Evolutionary conservation across 2,113 vertebrate genomes (phyloP).

Genomic region (Tachuris rubrigastra): DNA sequence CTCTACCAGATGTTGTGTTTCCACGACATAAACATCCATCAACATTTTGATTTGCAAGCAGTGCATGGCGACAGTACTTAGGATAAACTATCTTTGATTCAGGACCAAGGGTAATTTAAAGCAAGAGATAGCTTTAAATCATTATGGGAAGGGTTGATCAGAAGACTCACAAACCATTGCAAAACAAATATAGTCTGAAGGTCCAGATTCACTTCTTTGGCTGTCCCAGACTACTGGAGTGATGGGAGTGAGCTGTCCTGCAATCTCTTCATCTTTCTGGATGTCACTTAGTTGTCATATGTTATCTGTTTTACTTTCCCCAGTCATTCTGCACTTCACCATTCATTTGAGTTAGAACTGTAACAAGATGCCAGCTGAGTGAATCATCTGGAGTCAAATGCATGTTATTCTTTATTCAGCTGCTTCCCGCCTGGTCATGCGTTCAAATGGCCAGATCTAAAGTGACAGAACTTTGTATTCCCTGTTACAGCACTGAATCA

Average conservation of each 20-base stretch:
- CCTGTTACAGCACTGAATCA: background rate
- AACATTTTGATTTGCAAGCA: background rate
- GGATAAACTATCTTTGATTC: background rate
- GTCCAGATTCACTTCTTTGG: background rate
- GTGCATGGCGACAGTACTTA: background rate
- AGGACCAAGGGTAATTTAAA: background rate
- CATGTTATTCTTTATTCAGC: constrained; percentile 8
- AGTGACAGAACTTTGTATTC: constrained; percentile 21
- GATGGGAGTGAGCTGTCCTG: background rate
- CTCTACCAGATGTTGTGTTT: background rate
- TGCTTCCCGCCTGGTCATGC: background rate
- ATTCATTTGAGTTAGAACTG: background rate
- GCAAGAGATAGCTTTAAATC: background rate
- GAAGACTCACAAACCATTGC: background rate
- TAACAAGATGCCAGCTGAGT: constrained; percentile 14
- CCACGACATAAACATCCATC: background rate
- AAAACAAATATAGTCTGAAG: background rate
- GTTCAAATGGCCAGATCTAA: constrained; percentile 33
- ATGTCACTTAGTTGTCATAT: background rate
- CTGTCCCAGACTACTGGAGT: background rate
- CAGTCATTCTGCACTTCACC: background rate
- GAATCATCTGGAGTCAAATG: constrained; percentile 23
- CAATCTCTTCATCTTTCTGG: background rate
- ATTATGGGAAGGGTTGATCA: background rate
- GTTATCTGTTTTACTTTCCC: background rate